Evolutionary conservation across 2,797 vertebrate species (phyloP).

Genomic region (Catamblyrhynchus diadema): DNA sequence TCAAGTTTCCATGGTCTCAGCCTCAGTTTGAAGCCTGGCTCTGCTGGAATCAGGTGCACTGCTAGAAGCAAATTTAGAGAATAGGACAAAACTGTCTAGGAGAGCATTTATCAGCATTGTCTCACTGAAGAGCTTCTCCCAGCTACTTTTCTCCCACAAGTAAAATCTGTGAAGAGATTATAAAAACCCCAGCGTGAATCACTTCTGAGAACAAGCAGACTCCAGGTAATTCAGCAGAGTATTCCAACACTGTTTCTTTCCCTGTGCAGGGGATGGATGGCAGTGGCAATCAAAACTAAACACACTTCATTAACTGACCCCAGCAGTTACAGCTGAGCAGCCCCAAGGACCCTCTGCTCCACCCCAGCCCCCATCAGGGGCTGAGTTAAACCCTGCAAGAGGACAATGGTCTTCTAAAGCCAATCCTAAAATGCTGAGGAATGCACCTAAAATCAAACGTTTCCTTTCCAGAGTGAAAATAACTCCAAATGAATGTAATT

Average conservation of each 20-base stretch:
- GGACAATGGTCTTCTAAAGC: not conserved
- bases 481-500: not conserved
- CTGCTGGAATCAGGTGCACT: not conserved
- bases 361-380: not conserved
- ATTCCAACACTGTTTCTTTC: not conserved
- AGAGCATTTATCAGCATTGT: rapidly evolving
- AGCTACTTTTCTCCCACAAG: not conserved
- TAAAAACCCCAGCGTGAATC: not conserved
- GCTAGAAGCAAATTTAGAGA: not conserved
- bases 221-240: not conserved
- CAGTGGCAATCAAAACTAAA: not conserved
- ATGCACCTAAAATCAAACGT: not conserved
- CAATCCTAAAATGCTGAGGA: not conserved
- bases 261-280: not conserved
- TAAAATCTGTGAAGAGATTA: not conserved
- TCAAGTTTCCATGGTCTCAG: not conserved
- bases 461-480: not conserved
- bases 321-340: not conserved
- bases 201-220: not conserved
- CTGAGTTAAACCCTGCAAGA: not conserved
- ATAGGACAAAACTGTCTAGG: not conserved
- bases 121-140: not conserved
- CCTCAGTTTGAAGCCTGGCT: not conserved
- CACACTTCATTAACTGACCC: not conserved
- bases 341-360: not conserved